Percentiles rank a stretch among this genome's conserved stretches.
Evolutionary conservation across 2,113 vertebrate genomes (phyloP).

Genomic region (Platycercus adscitus): DNA sequence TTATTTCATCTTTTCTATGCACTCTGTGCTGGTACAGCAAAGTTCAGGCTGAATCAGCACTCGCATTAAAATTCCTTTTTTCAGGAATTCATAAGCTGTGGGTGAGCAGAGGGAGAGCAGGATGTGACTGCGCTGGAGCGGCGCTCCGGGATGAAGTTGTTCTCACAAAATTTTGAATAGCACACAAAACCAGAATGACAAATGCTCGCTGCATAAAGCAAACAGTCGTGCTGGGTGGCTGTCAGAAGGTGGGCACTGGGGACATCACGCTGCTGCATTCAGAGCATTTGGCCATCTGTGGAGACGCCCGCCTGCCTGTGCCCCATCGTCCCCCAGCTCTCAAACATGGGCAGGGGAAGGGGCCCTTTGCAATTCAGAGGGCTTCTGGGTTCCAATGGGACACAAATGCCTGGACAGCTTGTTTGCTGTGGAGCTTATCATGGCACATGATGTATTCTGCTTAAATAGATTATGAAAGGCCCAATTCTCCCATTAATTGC

Average conservation of each 20-base stretch:
- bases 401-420: not conserved
- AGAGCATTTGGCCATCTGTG: not conserved
- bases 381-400: not conserved
- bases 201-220: fast-evolving
- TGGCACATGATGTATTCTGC: not conserved
- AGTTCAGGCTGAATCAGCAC: slow-evolving; percentile 1
- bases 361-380: fast-evolving
- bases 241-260: not conserved
- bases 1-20: not conserved
- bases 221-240: fast-evolving
- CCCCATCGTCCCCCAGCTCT: fast-evolving
- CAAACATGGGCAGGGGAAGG: fast-evolving
- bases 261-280: fast-evolving
- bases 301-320: fast-evolving
- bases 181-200: not conserved
- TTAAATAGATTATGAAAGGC: not conserved
- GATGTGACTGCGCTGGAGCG: fast-evolving
- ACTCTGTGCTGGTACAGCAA: not conserved
- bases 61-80: not conserved
- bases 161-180: not conserved
- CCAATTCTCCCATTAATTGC: not conserved
- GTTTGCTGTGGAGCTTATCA: not conserved
- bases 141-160: not conserved
- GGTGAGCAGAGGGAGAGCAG: not conserved
- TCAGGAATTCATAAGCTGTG: not conserved